Conservation (phyloP, 2,113 vertebrate species). For the Apeltes quadracus region DNA sequence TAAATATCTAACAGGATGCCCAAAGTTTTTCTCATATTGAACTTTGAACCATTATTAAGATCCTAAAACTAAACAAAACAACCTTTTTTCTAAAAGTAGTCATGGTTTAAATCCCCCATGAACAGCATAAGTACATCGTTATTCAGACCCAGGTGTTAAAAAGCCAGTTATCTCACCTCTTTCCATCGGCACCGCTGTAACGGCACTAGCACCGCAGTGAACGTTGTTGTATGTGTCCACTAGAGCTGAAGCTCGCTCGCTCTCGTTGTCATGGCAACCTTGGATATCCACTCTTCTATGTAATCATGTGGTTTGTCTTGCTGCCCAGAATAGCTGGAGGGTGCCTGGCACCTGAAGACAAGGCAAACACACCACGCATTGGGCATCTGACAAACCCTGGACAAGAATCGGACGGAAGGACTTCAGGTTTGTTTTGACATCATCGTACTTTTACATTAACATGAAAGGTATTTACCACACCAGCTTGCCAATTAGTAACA, state of each 20-base stretch:
- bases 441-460: neutral
- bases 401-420: neutral
- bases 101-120: neutral
- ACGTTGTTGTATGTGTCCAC: slow-evolving; percentile 33
- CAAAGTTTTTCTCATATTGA: neutral
- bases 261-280: slow-evolving; percentile 67
- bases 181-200: slow-evolving; percentile 7
- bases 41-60: neutral
- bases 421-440: neutral
- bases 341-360: slow-evolving; percentile 45
- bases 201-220: slow-evolving; percentile 9
- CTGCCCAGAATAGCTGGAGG: slow-evolving; percentile 62
- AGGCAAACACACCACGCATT: slow-evolving; percentile 33
- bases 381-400: slow-evolving; percentile 38
- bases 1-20: neutral
- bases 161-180: neutral
- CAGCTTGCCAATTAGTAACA: slow-evolving; percentile 4
- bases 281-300: slow-evolving; percentile 48
- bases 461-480: slow-evolving; percentile 15
- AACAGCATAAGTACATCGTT: neutral
- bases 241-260: slow-evolving; percentile 30
- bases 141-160: neutral
- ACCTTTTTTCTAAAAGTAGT: neutral
- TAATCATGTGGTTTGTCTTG: slow-evolving; percentile 60
- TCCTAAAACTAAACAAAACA: neutral